A percentile compares a stretch with the other conserved stretches of the same genome.
These are phyloP conservation scores for Orthosia cruda DNA, from an alignment of 2,888 invertebrate species.

Conservation along the genomic window DNA sequence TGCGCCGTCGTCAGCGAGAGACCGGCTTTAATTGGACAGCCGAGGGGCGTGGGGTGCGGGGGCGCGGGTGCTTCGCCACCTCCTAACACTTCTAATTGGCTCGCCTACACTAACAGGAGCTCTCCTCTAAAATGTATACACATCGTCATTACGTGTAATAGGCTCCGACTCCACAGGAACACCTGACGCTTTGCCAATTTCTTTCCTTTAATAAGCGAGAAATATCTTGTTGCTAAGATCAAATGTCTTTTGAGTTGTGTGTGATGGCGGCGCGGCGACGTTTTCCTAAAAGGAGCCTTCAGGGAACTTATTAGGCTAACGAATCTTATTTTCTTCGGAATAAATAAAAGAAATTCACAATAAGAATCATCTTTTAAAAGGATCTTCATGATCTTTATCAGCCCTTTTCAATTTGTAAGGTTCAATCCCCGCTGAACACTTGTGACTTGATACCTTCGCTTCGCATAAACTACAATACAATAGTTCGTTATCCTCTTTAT, in stretches of 20 bases:
- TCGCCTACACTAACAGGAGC: conserved; percentile 86
- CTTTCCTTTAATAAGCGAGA: conserved; percentile 70
- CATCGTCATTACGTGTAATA: conserved; percentile 84
- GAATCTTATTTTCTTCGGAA: background rate
- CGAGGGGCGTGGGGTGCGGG: conserved; percentile 75
- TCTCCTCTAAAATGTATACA: conserved; percentile 84
- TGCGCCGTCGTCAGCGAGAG: conserved; percentile 72
- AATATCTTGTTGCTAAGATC: conserved; percentile 57
- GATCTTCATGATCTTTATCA: background rate
- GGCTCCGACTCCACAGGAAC: conserved; percentile 73
- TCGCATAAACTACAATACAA: conserved; percentile 31
- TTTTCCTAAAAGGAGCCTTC: conserved; percentile 7
- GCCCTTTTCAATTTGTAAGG: background rate
- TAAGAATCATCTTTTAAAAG: background rate
- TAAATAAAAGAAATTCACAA: background rate
- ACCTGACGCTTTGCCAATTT: conserved; percentile 78
- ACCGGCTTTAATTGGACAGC: conserved; percentile 89
- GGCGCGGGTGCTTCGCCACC: conserved; percentile 68
- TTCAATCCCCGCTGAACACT: conserved; percentile 10
- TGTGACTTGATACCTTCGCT: conserved; percentile 14
- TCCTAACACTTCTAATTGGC: conserved; percentile 90
- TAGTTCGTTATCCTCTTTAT: conserved; percentile 34
- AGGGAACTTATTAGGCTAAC: background rate
- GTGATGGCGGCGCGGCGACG: conserved; percentile 22
- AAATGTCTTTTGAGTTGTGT: conserved; percentile 66